Evolutionary conservation across 2,888 invertebrate species (phyloP), one percentile per base, ranked within the genome.

Genomic region (Epinotia brunnichana): DNA sequence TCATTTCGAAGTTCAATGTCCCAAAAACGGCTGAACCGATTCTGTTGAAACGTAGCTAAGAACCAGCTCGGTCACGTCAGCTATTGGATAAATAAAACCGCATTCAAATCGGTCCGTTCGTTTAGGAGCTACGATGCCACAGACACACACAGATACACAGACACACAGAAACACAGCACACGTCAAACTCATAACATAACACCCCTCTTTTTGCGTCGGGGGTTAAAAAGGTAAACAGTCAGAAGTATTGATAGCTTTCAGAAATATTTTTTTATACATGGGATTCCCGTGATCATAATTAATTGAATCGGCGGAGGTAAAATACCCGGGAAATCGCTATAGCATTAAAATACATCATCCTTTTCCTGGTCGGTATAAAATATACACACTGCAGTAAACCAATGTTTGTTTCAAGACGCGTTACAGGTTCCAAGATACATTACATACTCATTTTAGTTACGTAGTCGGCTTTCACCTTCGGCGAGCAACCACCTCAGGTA

Each of bases 391-490:
- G 17, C 53, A n/a, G 13, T 41, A 21, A 41, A 41, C 39, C 4
- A 54, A 41, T 56, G 54, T 66, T 66, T 56, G n/a, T 51, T 19
- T 44, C 13, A 51, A 29, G 39, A 54, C 17, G 29, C 44, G 60
- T 67, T 81, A 79, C 75, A 79, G 80, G 77, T 77, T 81, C 77
- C 80, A 79, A 81, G 51, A 80, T 48, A 78, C 79, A 76, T 78
- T 72, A 76, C 73, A 74, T 79, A 81, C 77, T 77, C 78, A 74
- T 80, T 78, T n/a, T 78, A 81, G 84, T 84, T 82, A 84, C 83
- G 76, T 79, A 83, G 78, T 78, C 81, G 76, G 83, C 89, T 89
- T 89, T 89, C 89, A 84, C 88, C 85, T 85, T 84, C 83, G 77
- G 80, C 80, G 13, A 62, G 54, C 56, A 75, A 76, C 78, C 75